Percentiles rank a stretch among this genome's conserved stretches.
Evolutionary conservation across 2,888 invertebrate species (phyloP).

Genomic region (Polyommatus icarus): DNA sequence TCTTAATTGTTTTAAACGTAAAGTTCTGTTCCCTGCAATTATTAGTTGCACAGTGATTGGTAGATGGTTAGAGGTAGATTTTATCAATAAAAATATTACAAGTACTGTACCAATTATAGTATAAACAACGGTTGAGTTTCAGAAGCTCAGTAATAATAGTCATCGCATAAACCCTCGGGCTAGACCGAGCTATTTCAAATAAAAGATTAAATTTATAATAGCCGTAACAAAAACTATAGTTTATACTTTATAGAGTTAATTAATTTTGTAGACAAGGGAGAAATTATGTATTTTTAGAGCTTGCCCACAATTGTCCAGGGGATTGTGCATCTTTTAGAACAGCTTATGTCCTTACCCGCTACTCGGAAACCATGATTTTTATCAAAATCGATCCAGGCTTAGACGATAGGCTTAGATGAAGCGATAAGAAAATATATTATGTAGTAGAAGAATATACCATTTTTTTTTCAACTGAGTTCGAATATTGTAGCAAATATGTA

Average conservation of each 20-base stretch:
- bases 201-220: slow-evolving; percentile 14
- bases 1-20: slow-evolving; percentile 24
- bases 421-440: no score
- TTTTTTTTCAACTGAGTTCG: not conserved
- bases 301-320: no score
- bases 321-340: no score
- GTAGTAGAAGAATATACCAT: not conserved
- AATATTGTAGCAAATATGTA: not conserved
- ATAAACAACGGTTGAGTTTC: slow-evolving; percentile 61
- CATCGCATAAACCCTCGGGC: slow-evolving; percentile 50
- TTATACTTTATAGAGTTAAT: slow-evolving; percentile 15
- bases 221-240: not conserved
- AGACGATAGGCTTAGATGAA: no score
- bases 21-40: not conserved
- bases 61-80: slow-evolving; percentile 14
- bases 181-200: slow-evolving; percentile 35
- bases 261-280: not conserved
- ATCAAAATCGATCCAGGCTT: no score
- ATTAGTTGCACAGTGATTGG: not conserved
- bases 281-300: not conserved
- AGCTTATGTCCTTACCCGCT: no score
- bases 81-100: slow-evolving; percentile 26
- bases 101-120: slow-evolving; percentile 17
- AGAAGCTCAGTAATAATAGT: slow-evolving; percentile 68
- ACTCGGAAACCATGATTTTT: no score